Base-by-base conservation (phyloP, 2,888 invertebrate genomes). In the Allacma fusca region DNA sequence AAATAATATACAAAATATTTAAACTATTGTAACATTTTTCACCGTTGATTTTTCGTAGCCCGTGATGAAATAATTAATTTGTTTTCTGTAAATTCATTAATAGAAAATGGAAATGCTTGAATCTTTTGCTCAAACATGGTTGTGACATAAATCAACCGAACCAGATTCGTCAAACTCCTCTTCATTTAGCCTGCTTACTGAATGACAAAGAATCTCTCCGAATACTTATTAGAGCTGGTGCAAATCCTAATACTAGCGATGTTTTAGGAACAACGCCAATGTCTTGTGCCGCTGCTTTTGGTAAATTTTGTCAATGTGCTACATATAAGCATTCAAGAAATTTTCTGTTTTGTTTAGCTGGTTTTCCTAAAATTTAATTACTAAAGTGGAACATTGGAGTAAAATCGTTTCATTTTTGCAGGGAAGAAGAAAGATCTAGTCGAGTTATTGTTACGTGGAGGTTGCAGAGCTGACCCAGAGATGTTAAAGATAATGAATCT, bases 101-200 rank as follows among this genome's bases (percentile, higher is more conserved):
- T 28, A 82, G 82, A 13, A 84, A 83, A 67, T 81, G 80, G 81
- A 78, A 80, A 26, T 82, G 80, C 65, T 67, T 84, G 65, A 79
- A 80, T 34, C 78, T 84, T 34, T 76, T 84, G 50, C 79, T 84
- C 64, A 80, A 83, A 75, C 65, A 78, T 21, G 80, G 82, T 65
- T 80, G 81, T 76, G 81, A 81, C 78, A 78, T 78, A 40, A 80
- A 83, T 76, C 64, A 78, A 23, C 72, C 67, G 28, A 83, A 81
- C 62, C 75, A 78, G 57, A 79, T 81, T 76, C 79, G 81, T n/a
- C 83, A 83, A 70, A 82, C 71, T 50, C 80, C 83, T 13, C 71
- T 82, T 28, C 83, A 84, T 65, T 65, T 83, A 28, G 80, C 82
- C 24, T 82, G 82, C 59, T 78, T 81, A 7, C 68, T 78, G 71